Evolutionary conservation across 1,140 invertebrate genomes (phyloP).

Genomic region (Pogonomyrmex barbatus): DNA sequence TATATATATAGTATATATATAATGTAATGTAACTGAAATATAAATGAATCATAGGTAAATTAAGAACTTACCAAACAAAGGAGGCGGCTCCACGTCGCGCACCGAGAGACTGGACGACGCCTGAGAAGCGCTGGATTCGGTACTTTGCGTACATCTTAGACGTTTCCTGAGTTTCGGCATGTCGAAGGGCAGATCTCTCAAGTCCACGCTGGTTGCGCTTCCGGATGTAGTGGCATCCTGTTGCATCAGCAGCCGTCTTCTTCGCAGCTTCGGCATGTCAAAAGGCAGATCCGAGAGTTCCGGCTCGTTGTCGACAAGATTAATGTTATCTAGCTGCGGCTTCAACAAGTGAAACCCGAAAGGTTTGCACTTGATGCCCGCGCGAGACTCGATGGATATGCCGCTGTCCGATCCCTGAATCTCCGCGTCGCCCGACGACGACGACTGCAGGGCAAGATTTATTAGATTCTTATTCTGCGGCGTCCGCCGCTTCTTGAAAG

Average conservation of each 20-base stretch:
- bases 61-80: slow-evolving; percentile 80
- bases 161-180: slow-evolving; percentile 94
- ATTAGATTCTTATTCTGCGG: slow-evolving; percentile 92
- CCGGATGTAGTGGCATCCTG: slow-evolving; percentile 89
- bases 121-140: slow-evolving; percentile 90
- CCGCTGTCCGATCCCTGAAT: slow-evolving; percentile 94
- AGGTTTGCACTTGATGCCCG: slow-evolving; percentile 89
- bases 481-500: slow-evolving; percentile 87
- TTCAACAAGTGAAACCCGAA: slow-evolving; percentile 87
- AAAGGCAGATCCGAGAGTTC: slow-evolving; percentile 93
- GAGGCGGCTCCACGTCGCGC: slow-evolving; percentile 88
- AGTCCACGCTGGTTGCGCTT: slow-evolving; percentile 91
- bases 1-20: no score
- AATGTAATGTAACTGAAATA: neutral
- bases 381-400: slow-evolving; percentile 93
- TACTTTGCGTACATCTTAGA: slow-evolving; percentile 88
- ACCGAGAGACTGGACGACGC: slow-evolving; percentile 93
- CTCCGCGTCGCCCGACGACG: slow-evolving; percentile 89
- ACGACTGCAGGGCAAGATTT: slow-evolving; percentile 89
- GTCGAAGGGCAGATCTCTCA: slow-evolving; percentile 93
- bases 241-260: slow-evolving; percentile 87
- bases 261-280: slow-evolving; percentile 95
- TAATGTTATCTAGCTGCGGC: slow-evolving; percentile 85
- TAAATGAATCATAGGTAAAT: neutral
- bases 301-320: slow-evolving; percentile 84